These are phyloP conservation scores for Zaprionus obscuricornis DNA, from an alignment of 2,888 invertebrate species.

Conservation along the genomic window DNA sequence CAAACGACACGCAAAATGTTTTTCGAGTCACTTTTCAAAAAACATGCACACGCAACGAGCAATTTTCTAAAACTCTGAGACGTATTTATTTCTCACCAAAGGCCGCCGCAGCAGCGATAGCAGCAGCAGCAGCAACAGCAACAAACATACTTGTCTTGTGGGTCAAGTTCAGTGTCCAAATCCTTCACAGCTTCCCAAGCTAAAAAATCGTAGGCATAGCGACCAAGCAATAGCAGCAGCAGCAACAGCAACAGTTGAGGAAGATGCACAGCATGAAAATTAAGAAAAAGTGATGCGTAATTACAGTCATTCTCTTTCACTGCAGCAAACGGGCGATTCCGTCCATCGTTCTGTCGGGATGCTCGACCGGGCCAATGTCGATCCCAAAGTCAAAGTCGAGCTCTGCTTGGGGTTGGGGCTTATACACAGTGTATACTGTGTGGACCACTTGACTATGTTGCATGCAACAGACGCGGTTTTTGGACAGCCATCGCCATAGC, in stretches of 20 bases:
- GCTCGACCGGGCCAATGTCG: constrained; percentile 32
- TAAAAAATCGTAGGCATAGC: constrained; percentile 61
- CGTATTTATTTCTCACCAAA: constrained; percentile 60
- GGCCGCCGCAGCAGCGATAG: constrained; percentile 39
- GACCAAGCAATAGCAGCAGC: constrained; percentile 24
- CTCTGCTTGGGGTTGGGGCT: constrained; percentile 1
- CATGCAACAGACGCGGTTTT: constrained; percentile 74
- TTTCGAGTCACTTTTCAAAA: constrained; percentile 50
- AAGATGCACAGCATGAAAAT: constrained; percentile 78
- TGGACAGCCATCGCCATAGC: no score
- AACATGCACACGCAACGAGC: constrained; percentile 72
- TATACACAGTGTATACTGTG: no score
- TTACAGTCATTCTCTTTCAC: constrained; percentile 78
- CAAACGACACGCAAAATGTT: constrained; percentile 73
- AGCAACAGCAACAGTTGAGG: constrained; percentile 37
- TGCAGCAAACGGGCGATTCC: constrained; percentile 74
- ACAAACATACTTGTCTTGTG: constrained; percentile 69
- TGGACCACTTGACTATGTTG: constrained; percentile 59
- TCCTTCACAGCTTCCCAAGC: constrained; percentile 53
- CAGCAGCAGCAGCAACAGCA: constrained; percentile 26
- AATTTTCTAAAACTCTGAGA: constrained; percentile 74
- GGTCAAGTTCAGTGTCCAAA: constrained; percentile 75
- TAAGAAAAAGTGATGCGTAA: constrained; percentile 79
- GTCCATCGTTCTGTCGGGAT: constrained; percentile 45
- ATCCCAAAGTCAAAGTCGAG: constrained; percentile 37